A percentile compares a stretch with the other conserved stretches of the same genome.
Conservation (phyloP, 2,797 vertebrate species). For the Poecilia picta region DNA sequence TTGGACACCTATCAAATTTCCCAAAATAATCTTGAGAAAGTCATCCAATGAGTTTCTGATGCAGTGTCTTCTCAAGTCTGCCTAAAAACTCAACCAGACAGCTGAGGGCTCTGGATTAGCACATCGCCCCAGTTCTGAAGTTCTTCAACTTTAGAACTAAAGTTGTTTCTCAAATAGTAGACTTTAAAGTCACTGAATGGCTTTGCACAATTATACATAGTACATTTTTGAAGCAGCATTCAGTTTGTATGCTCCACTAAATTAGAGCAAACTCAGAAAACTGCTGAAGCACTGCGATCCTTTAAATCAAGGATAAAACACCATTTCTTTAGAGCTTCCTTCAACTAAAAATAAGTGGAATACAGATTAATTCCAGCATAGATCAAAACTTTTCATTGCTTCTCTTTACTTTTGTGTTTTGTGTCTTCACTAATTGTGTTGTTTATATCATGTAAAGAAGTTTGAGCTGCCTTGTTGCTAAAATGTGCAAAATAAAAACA, state of each 20-base stretch:
- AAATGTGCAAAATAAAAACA: neutral
- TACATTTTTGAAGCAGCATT: neutral
- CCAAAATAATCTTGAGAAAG: too few relatives aligned
- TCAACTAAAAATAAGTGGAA: neutral
- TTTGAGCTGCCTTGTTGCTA: neutral
- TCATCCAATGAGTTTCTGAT: too few relatives aligned
- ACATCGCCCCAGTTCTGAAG: too few relatives aligned
- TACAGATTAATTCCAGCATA: neutral
- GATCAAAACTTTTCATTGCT: neutral
- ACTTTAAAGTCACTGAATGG: neutral
- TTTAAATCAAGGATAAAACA: neutral
- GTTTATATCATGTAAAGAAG: neutral
- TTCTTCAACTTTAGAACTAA: too few relatives aligned
- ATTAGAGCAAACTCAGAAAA: neutral
- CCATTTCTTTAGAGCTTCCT: neutral
- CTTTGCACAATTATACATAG: neutral
- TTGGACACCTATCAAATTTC: neutral
- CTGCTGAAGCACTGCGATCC: neutral
- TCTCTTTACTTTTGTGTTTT: neutral
- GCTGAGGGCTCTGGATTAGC: too few relatives aligned
- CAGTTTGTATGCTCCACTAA: neutral
- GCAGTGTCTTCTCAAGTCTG: too few relatives aligned
- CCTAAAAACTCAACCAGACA: too few relatives aligned
- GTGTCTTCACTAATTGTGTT: neutral
- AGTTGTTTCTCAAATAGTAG: too few relatives aligned